phyloP scores from a whole-genome alignment of 2,113 vertebrate genomes.

The Prinia subflava region DNA sequence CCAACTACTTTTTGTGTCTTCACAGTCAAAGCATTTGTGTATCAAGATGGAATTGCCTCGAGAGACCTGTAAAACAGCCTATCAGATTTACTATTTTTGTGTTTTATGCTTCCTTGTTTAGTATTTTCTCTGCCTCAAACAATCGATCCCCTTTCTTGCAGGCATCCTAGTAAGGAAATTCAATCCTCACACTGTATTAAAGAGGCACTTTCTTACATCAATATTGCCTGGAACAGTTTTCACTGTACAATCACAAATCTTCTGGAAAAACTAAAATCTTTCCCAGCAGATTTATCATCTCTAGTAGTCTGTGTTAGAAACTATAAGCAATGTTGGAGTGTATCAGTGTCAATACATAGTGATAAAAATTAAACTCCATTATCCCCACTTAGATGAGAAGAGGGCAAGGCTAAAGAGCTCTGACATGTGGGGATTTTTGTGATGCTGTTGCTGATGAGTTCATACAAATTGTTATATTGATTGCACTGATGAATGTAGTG shows the following conservation, averaged over 20 bases:
- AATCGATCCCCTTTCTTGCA: background rate
- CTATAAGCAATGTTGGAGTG: background rate
- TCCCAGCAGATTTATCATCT: background rate
- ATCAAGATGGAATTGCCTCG: background rate
- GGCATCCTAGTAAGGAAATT: background rate
- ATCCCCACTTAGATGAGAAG: background rate
- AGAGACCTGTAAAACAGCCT: background rate
- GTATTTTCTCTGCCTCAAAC: background rate
- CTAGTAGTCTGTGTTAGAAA: background rate
- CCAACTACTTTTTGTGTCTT: background rate
- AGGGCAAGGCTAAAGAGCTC: background rate
- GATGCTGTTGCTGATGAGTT: background rate
- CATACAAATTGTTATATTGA: background rate
- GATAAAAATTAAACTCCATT: background rate
- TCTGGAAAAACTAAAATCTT: background rate
- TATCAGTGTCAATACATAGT: background rate
- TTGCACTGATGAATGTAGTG: background rate
- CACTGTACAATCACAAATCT: background rate
- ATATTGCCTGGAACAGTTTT: background rate
- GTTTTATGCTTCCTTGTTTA: background rate
- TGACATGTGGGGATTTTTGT: background rate
- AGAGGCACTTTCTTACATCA: background rate
- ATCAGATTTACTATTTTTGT: background rate
- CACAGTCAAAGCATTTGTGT: accelerated
- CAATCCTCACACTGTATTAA: background rate